phyloP scores from a whole-genome alignment of 2,797 vertebrate genomes.

The Malacoctenus gilli region DNA sequence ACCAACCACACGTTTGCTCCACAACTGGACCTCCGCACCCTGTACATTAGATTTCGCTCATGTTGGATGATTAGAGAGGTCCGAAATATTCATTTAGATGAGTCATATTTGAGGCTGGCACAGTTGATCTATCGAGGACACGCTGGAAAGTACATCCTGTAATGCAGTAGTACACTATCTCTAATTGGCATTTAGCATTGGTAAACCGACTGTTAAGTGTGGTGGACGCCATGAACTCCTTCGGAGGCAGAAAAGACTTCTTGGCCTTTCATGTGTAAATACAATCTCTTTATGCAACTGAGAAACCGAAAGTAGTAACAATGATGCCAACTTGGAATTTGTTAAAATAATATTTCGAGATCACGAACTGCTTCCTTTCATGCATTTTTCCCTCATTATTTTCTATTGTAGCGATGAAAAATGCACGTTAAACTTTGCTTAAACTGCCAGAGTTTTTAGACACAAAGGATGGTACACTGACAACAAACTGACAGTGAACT shows the following conservation, averaged over 20 bases:
- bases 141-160: no score
- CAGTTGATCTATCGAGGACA: no score
- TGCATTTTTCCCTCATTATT: constrained; percentile 3
- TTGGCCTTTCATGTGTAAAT: constrained; percentile 6
- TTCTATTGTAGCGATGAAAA: constrained; percentile 33
- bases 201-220: background rate
- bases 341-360: constrained; percentile 2
- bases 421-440: constrained; percentile 30
- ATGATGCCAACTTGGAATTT: background rate
- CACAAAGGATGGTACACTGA: constrained; percentile 16
- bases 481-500: constrained; percentile 14
- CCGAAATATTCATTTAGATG: no score
- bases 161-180: no score
- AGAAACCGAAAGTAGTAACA: constrained; percentile 2
- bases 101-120: no score
- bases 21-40: no score
- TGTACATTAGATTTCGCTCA: no score
- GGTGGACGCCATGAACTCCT: constrained; percentile 4
- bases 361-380: constrained; percentile 17
- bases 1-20: no score
- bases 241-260: constrained; percentile 6
- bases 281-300: background rate
- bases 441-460: constrained; percentile 22
- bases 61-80: no score
- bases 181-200: background rate